A percentile compares a stretch with the other conserved stretches of the same genome.
Conservation (phyloP, 2,888 invertebrate genomes). For the Rhopalosiphum nymphaeae region DNA sequence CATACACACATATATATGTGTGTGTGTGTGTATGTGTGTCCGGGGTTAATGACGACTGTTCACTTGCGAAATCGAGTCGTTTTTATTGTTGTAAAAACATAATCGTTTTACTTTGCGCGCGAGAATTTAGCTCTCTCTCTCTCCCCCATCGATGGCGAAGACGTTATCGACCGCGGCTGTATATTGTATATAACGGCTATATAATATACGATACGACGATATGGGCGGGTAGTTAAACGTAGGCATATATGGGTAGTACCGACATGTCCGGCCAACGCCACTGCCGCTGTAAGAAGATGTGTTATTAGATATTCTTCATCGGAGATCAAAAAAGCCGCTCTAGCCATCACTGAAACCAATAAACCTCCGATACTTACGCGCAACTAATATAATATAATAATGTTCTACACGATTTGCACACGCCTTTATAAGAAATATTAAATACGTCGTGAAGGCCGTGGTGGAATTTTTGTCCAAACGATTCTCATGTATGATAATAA, state of each 20-base stretch:
- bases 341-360: background rate
- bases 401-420: background rate
- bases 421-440: background rate
- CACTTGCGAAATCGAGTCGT: background rate
- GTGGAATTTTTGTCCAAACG: background rate
- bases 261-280: constrained; percentile 11
- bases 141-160: background rate
- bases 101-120: background rate
- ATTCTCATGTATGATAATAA: background rate
- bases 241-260: background rate
- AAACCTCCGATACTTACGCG: background rate
- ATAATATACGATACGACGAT: background rate
- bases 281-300: background rate
- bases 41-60: background rate
- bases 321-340: constrained; percentile 1
- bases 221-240: constrained; percentile 10
- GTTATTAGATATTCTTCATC: background rate
- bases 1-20: background rate
- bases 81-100: background rate
- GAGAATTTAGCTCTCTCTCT: background rate
- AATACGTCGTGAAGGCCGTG: background rate
- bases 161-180: background rate
- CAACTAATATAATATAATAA: background rate
- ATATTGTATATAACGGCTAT: background rate
- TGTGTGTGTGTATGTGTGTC: background rate